Conservation (phyloP, 2,888 invertebrate species). For the Orchesella flavescens region DNA sequence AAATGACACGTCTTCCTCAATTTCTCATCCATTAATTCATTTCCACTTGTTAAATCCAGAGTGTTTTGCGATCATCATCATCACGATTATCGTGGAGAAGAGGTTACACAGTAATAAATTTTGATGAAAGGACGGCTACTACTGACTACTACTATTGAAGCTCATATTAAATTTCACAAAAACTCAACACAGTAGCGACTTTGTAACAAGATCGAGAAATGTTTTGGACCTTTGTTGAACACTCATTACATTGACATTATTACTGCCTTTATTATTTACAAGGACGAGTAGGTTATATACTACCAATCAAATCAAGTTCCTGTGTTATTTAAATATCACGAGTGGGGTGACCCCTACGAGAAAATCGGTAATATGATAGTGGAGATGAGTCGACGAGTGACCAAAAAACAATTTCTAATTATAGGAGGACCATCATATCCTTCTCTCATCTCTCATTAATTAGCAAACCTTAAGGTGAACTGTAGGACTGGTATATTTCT, state of each 20-base stretch:
- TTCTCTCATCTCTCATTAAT: constrained; percentile 38
- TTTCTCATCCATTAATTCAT: constrained; percentile 38
- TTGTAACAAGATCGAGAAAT: constrained; percentile 20
- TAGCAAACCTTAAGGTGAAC: constrained; percentile 18
- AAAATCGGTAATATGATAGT: constrained; percentile 13
- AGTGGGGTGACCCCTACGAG: background rate
- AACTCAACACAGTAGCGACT: constrained; percentile 34
- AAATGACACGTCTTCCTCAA: constrained; percentile 38
- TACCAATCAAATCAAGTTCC: too few relatives aligned
- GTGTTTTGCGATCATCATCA: background rate
- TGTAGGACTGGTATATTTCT: background rate
- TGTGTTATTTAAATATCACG: too few relatives aligned
- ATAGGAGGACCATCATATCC: constrained; percentile 27
- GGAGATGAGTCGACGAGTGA: background rate
- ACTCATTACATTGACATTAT: constrained; percentile 41
- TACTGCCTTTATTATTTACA: constrained; percentile 39
- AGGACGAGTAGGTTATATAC: background rate
- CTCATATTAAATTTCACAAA: background rate
- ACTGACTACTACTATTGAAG: constrained; percentile 13
- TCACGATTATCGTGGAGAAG: constrained; percentile 21
- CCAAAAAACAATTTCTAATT: constrained; percentile 33
- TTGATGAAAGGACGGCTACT: constrained; percentile 11
- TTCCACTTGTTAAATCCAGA: constrained; percentile 33
- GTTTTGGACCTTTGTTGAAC: constrained; percentile 39
- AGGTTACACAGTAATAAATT: constrained; percentile 41